phyloP scores from a whole-genome alignment of 1,140 invertebrate genomes.

The Drosophila willistoni region DNA sequence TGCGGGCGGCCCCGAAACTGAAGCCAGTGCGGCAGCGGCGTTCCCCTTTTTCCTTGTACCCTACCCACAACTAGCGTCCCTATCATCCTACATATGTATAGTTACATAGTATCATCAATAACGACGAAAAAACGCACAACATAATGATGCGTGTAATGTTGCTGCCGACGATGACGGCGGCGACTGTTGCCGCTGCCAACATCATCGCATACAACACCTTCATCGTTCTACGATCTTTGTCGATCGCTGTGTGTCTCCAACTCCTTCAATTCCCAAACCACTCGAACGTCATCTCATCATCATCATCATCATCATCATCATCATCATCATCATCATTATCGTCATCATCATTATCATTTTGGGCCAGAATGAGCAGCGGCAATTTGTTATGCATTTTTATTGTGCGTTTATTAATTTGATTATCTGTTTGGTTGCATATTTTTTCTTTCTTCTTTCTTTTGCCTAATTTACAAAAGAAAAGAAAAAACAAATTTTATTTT shows the following conservation, averaged over 20 bases:
- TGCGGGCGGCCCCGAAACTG: background rate
- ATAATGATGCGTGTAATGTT: conserved; percentile 77
- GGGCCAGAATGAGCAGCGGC: conserved; percentile 55
- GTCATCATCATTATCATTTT: conserved; percentile 18
- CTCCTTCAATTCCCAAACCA: conserved; percentile 12
- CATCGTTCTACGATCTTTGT: background rate
- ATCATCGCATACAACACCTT: conserved; percentile 5
- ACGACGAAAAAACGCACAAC: conserved; percentile 45
- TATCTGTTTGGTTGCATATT: conserved; percentile 67
- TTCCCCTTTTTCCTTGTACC: background rate
- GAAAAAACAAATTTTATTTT: background rate
- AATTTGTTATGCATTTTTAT: conserved; percentile 81
- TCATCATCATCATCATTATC: conserved; percentile 6
- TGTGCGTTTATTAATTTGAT: conserved; percentile 79
- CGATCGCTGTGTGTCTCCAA: conserved; percentile 33
- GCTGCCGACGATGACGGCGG: conserved; percentile 43
- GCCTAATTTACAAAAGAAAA: no score
- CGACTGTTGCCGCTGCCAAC: conserved; percentile 20
- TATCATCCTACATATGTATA: conserved; percentile 20
- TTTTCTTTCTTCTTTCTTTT: conserved; percentile 1
- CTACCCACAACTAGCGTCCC: conserved; percentile 19
- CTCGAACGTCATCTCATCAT: conserved; percentile 21
- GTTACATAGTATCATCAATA: conserved; percentile 64
- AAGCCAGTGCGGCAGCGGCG: conserved; percentile 7
- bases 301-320: conserved; percentile 13